Evolutionary conservation across 2,113 vertebrate genomes (phyloP), one percentile per base, ranked within the genome.

Genomic region (Oreochromis tanganicae): DNA sequence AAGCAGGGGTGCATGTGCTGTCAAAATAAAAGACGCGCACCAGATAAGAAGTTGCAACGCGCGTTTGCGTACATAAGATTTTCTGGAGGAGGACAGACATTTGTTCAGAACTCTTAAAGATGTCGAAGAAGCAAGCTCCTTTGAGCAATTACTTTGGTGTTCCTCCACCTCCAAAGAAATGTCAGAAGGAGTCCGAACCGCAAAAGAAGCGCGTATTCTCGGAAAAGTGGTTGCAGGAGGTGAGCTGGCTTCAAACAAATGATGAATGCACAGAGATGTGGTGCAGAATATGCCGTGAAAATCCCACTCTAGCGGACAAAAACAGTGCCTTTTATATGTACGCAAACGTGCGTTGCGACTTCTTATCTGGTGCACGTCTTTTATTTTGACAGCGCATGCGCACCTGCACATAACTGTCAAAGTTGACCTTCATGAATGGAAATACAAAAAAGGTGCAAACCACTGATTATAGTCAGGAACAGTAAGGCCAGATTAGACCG

Each of bases 281-380:
- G 24, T 27, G 24, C 24, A 27, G 24, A 27, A 3, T 27, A 27
- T 27, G 57, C 27, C 3, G 27, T 10, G 27, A 59, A 59, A 16
- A 59, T 32, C 56, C 27, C 27, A 59, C 27, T 0, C 0, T 59
- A 29, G 27, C 3, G 3, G 27, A 59, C 56, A 59, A 59, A 32
- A 32, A 59, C 2, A 32, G 2, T 16, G 1, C 24, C 13, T 29
- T 59, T 59, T 29, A 59, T 1, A 59, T 16, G 7, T 1, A 5
- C 7, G 0, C 27, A 59, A 59, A 17, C 4, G 0, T 1, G 1
- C 3, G 4, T 29, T 29, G 56, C 13, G 16, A 29, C 2, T 29
- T 57, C 4, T 57, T 29, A 57, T 16, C 24, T 57, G 56, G 56
- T 16, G 56, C 13, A 1, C 1, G 13, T 9, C 14, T 32, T 32